A percentile compares a stretch with the other conserved stretches of the same genome.
Conservation (phyloP, 2,888 invertebrate genomes). For the Diarsia dahlii region DNA sequence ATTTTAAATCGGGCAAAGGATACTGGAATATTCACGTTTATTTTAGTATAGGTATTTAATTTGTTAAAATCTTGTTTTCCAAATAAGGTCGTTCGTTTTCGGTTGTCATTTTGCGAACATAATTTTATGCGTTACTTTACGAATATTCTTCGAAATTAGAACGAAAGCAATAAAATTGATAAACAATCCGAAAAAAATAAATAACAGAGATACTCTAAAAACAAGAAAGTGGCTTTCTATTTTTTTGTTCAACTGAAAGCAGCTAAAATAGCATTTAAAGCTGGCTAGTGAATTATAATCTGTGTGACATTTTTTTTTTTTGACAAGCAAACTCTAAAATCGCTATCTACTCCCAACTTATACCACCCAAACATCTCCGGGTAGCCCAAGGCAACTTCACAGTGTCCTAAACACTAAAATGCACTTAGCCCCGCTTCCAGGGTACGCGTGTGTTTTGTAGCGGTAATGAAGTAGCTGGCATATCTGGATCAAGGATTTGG, state of each 20-base stretch:
- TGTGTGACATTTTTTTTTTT: not conserved
- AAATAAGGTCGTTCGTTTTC: no score
- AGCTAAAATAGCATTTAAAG: no score
- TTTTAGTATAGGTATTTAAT: not conserved
- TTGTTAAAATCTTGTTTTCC: no score
- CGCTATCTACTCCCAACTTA: constrained; percentile 27
- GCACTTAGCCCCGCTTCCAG: constrained; percentile 64
- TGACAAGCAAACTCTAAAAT: not conserved
- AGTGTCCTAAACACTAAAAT: constrained; percentile 69
- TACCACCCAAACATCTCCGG: constrained; percentile 24
- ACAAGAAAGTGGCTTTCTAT: no score
- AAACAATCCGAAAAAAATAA: not conserved
- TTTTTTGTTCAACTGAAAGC: no score
- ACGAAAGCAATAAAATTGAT: not conserved
- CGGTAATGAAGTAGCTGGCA: constrained; percentile 53
- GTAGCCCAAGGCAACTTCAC: constrained; percentile 56
- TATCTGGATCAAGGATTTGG: constrained; percentile 32
- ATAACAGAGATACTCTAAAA: no score
- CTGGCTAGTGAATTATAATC: not conserved
- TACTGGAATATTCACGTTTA: not conserved
- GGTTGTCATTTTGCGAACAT: not conserved
- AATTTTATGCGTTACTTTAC: not conserved
- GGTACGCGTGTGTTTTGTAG: constrained; percentile 50
- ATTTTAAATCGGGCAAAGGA: not conserved
- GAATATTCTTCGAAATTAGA: not conserved